Base-by-base conservation (phyloP, 2,888 invertebrate species). In the Dilophus febrilis region DNA sequence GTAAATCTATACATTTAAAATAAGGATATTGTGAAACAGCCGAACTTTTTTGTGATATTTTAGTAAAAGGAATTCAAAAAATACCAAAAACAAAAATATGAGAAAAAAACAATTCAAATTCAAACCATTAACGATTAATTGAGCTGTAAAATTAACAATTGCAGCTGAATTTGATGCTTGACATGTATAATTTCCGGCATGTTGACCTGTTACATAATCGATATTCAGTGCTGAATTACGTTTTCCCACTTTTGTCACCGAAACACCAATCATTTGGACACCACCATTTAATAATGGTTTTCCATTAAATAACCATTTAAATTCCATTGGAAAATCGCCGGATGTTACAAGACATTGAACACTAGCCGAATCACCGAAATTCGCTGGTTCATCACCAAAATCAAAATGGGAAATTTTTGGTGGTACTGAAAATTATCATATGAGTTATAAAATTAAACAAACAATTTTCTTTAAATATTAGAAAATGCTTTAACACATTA, bases 271-370 rank as follows among this genome's bases (percentile, higher is more conserved):
- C 10, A 61, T 55, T 31, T 61, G 72, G 49, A 65, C 62, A 47
- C 68, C 70, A 50, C 63, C 66, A 46, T 58, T 64, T 46, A 52
- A 65, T 50, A 55, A 59, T 43, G 52, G 61, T 4, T 53, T 49
- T 4, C 66, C 65, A 47, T 71, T 68, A 35, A 71, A 63, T 36
- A 66, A 73, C 85, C 85, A 86, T 38, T 69, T 68, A 43, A 87
- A 79, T 46, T 68, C 70, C 41, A 88, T 66, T 19, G 87, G 87
- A 46, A 75, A 61, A 58, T 88, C 87, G 38, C 87, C 84, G 58
- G 80, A 79, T 45, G 69, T 71, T 28, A 79, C 76, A 51, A 76
- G 72, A 57, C 84, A 85, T 44, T 72, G 72, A 11, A 74, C 71
- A 34, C 77, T 75, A 26, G 74, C 70, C 55, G 71, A 69, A 51